Percentiles rank a stretch among this genome's conserved stretches.
phyloP scores from a whole-genome alignment of 2,113 vertebrate species.

The Sigmodon hispidus region DNA sequence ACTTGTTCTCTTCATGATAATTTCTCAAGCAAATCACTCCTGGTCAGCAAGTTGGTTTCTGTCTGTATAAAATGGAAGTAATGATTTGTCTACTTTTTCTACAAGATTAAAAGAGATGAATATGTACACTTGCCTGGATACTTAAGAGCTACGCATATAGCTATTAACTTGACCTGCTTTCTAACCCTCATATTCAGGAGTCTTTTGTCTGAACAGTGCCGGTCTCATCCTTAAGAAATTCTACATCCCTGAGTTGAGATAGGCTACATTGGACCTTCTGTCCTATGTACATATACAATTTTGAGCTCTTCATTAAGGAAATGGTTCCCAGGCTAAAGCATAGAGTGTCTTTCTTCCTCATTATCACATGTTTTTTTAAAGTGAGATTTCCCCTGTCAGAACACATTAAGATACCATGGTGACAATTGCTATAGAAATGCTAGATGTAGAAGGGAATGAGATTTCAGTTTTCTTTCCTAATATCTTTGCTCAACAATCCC shows the following conservation, averaged over 20 bases:
- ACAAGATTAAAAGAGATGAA: not conserved
- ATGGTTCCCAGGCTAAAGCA: not conserved
- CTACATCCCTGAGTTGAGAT: not conserved
- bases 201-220: not conserved
- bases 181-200: not conserved
- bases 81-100: not conserved
- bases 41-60: not conserved
- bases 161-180: not conserved
- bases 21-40: not conserved
- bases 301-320: conserved; percentile 57
- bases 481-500: conserved; percentile 18
- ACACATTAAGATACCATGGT: conserved; percentile 72
- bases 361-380: conserved; percentile 32
- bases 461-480: conserved; percentile 59
- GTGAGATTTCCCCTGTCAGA: conserved; percentile 67
- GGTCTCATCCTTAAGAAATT: not conserved
- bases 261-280: not conserved
- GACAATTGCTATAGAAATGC: conserved; percentile 78
- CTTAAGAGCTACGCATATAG: not conserved
- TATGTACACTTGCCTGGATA: not conserved
- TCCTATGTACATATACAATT: not conserved
- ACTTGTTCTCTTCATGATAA: not conserved
- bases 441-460: conserved; percentile 71
- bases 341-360: conserved; percentile 9
- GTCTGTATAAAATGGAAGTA: conserved; percentile 5